Evolutionary conservation across 1,140 invertebrate genomes (phyloP).

Genomic region (Orussus abietinus): DNA sequence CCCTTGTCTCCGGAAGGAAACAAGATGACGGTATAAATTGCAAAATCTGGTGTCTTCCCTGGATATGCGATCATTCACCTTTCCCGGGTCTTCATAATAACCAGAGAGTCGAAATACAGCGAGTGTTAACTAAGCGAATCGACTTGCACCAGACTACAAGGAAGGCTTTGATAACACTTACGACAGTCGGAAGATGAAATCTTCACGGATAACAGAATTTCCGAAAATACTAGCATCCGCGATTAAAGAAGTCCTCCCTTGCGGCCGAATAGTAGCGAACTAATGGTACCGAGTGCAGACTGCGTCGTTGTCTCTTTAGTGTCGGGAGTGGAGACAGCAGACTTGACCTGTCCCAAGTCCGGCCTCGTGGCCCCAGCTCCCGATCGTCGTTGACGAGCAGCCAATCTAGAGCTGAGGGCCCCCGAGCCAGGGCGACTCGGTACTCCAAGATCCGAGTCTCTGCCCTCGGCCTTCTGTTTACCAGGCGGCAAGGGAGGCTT

Average conservation of each 20-base stretch:
- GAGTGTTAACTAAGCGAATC: not conserved
- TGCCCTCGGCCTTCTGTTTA: constrained; percentile 11
- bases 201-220: not conserved
- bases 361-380: constrained; percentile 52
- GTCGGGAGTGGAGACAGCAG: constrained; percentile 36
- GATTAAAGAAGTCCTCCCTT: constrained; percentile 74
- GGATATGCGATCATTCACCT: not conserved
- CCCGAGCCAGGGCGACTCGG: constrained; percentile 56
- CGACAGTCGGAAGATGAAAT: not conserved
- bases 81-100: not conserved
- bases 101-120: not conserved
- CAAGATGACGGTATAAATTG: too few relatives aligned
- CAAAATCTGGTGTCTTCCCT: too few relatives aligned
- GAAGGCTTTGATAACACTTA: constrained; percentile 6
- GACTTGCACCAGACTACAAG: not conserved
- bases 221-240: not conserved
- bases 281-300: constrained; percentile 72
- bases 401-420: constrained; percentile 45
- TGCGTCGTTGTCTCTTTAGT: constrained; percentile 51
- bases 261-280: constrained; percentile 74
- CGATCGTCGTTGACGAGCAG: constrained; percentile 37
- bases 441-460: constrained; percentile 54
- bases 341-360: constrained; percentile 59
- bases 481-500: constrained; percentile 9
- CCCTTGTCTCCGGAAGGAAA: too few relatives aligned